Base-by-base conservation (phyloP, 2,113 vertebrate genomes). In the Micronisus gabar region DNA sequence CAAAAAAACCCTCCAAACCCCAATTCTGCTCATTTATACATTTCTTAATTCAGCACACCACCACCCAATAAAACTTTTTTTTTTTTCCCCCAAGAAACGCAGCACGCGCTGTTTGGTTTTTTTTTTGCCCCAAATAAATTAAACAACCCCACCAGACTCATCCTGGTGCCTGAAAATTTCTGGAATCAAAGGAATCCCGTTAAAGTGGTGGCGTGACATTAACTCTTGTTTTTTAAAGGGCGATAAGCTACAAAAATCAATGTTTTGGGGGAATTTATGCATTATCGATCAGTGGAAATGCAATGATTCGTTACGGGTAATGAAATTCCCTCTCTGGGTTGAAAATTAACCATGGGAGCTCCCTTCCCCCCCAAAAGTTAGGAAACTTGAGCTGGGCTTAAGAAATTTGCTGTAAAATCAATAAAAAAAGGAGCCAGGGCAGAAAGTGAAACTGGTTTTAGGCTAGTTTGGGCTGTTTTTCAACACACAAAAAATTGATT, bases 91-190 rank as follows among this genome's bases (percentile, higher is more conserved):
- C 12, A 48, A n/a, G 19, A 41, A 41, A 41, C 0, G 2, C 47
- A 19, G 11, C 26, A 0, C 6, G 7, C 5, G 0, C 52, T 6
- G 0, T n/a, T 76, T 2, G 0, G 15, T 47, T 22, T 27, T 53
- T 53, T 78, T 78, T 43, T 23, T 15, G 0, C 53, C 84, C 56
- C 22, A 53, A 62, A 66, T 9, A 36, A 84, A 30, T 20, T 13
- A 43, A 47, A 8, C 1, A 1, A 1, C 22, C 11, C 13, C 3
- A 4, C 15, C 25, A 7, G 17, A 4, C 11, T 21, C 56, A 12
- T 23, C 29, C 48, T 10, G 0, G 18, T 3, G 7, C 12, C 34
- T 40, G n/a, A 41, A 63, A 71, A 48, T n/a, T 45, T 15, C 29
- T 1, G 16, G 8, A 48, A 63, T n/a, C 1, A 3, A 9, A 63